A percentile compares a stretch with the other conserved stretches of the same genome.
These are phyloP conservation scores for Pitta sordida DNA, from an alignment of 2,113 vertebrate species.

Conservation along the genomic window DNA sequence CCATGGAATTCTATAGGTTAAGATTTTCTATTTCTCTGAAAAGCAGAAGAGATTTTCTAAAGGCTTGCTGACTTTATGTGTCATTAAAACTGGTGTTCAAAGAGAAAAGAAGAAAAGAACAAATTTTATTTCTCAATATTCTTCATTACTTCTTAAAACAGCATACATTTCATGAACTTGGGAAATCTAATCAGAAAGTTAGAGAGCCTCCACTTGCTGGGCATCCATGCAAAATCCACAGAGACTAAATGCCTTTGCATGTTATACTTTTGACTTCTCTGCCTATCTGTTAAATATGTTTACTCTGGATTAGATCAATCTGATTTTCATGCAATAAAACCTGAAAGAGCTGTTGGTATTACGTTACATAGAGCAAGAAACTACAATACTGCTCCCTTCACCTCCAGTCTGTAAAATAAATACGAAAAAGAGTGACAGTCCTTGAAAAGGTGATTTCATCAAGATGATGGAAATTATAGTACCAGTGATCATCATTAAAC, in stretches of 20 bases:
- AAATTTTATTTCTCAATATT: not conserved
- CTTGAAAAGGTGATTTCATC: not conserved
- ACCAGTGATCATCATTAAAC: not conserved
- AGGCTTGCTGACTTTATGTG: not conserved
- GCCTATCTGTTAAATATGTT: not conserved
- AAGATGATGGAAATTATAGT: not conserved
- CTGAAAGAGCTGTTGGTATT: not conserved
- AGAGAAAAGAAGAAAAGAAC: not conserved
- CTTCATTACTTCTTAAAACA: not conserved
- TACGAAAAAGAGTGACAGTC: not conserved
- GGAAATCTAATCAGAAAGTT: not conserved
- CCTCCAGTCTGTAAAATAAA: not conserved
- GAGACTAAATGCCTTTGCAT: not conserved
- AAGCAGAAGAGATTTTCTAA: not conserved
- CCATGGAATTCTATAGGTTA: conserved; percentile 18
- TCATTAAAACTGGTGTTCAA: conserved; percentile 9
- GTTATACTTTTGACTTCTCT: not conserved
- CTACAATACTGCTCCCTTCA: not conserved
- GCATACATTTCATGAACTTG: not conserved
- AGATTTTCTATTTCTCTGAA: conserved; percentile 12
- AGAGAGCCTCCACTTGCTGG: not conserved
- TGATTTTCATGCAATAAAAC: not conserved
- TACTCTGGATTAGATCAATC: not conserved
- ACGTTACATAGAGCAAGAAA: not conserved
- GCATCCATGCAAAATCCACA: not conserved